Evolutionary conservation across 2,797 vertebrate genomes (phyloP), one percentile per base, ranked within the genome.

Genomic region (Sebastes minor): DNA sequence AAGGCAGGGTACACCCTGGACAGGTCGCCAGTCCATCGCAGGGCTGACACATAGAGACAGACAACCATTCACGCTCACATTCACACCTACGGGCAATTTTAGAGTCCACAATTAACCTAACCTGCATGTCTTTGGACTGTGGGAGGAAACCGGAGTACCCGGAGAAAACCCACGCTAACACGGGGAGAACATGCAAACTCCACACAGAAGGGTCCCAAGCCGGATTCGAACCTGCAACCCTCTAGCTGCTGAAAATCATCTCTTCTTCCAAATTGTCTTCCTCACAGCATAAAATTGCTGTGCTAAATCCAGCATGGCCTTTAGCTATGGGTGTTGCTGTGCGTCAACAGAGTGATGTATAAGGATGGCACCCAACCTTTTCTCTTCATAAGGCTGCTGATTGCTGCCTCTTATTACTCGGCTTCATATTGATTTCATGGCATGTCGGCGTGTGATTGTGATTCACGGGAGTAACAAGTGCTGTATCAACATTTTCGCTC

Each of bases 351-450:
- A 74, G 76, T 88, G 86, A 90, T 90, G 75, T 77, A 86, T 67
- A 53, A 83, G 59, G 66, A 86, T 23, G 71, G 64, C 82, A 52
- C 60, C 83, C 53, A 35, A 61, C 83, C 75, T 72, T 53, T 77
- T 77, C 78, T 87, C 78, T 65, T 90, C 74, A 78, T 81, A 71
- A 80, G 49, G 42, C 78, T 27, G 80, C 73, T 83, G 86, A 92
- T 88, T 87, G 87, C 88, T 42, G 61, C 28, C 80, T 88, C 79
- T 90, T 85, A 93, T 90, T 90, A 89, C 75, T 79, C n/a, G 77
- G 82, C 82, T 84, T 82, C 71, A 55, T 92, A 94, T 94, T 91
- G 94, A 95, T 94, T 94, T 92, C 82, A 80, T 78, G 89, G 79
- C 73, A 52, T 82, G 70, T 85, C 87, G 64, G 80, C 28, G 20